Evolutionary conservation across 2,888 invertebrate genomes (phyloP).

Genomic region (Meiosimyza platycephala): DNA sequence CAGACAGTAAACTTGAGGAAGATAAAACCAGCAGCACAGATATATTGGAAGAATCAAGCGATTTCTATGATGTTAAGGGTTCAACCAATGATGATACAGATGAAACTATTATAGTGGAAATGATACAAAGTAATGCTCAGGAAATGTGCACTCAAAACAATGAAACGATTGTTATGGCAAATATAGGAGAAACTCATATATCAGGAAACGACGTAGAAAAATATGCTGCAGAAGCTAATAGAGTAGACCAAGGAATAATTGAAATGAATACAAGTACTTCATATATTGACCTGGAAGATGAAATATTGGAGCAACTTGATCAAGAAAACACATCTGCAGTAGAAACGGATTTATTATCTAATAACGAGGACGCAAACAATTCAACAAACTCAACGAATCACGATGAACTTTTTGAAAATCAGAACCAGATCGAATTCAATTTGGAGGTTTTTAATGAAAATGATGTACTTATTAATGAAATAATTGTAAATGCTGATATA

Average conservation of each 20-base stretch:
- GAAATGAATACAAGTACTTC: not conserved
- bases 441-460: slow-evolving; percentile 54
- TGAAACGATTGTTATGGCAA: not conserved
- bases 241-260: too few relatives aligned
- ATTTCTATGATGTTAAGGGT: too few relatives aligned
- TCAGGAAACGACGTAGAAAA: not conserved
- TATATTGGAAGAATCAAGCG: not conserved
- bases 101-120: too few relatives aligned
- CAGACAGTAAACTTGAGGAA: not conserved
- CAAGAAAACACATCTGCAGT: not conserved
- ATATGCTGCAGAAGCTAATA: not conserved
- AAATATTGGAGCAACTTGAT: not conserved
- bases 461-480: slow-evolving; percentile 51
- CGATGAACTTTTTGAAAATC: not conserved
- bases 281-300: slow-evolving; percentile 16
- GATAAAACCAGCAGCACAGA: not conserved
- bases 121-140: not conserved
- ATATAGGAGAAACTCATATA: not conserved
- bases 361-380: not conserved
- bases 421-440: slow-evolving; percentile 47
- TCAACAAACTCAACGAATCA: not conserved
- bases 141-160: not conserved
- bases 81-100: too few relatives aligned
- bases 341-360: too few relatives aligned
- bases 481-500: slow-evolving; percentile 55